These are phyloP conservation scores for Scarus forsteni DNA, from an alignment of 2,797 vertebrate genomes.

Conservation along the genomic window DNA sequence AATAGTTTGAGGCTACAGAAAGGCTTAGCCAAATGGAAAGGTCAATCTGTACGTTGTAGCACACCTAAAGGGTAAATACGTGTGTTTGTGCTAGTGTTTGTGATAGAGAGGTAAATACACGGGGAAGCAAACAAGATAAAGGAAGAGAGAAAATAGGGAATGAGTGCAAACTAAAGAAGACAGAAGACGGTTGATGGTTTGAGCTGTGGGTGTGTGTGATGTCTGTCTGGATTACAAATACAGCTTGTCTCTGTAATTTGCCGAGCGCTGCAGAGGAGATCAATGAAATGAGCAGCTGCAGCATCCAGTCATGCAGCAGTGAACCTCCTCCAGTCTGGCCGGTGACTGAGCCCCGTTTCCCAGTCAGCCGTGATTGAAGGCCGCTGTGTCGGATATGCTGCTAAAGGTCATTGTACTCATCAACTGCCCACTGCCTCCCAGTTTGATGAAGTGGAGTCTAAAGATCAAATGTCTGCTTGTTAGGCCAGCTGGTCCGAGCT, in stretches of 20 bases:
- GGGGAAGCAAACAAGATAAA: background rate
- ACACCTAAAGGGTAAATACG: conserved; percentile 26
- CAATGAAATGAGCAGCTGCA: conserved; percentile 54
- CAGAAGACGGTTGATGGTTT: background rate
- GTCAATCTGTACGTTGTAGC: conserved; percentile 38
- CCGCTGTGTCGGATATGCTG: conserved; percentile 59
- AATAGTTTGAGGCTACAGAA: conserved; percentile 14
- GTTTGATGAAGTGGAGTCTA: conserved; percentile 67
- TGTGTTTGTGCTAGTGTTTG: conserved; percentile 13
- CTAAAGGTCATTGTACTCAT: conserved; percentile 76
- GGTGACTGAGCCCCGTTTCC: conserved; percentile 57
- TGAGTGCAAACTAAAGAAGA: background rate
- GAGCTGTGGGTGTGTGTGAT: background rate
- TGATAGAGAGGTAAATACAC: background rate
- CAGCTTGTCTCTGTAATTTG: conserved; percentile 37
- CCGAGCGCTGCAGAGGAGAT: conserved; percentile 27
- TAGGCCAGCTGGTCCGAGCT: conserved; percentile 44
- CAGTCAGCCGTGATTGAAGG: conserved; percentile 67
- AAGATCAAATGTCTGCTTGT: conserved; percentile 71
- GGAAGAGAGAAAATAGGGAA: background rate
- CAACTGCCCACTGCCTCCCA: conserved; percentile 69
- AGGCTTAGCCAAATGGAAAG: conserved; percentile 37
- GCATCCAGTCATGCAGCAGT: conserved; percentile 51
- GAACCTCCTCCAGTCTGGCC: conserved; percentile 48
- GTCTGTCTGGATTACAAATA: conserved; percentile 32